Base-by-base conservation (phyloP, 1,140 invertebrate species). In the Asobara japonica region DNA sequence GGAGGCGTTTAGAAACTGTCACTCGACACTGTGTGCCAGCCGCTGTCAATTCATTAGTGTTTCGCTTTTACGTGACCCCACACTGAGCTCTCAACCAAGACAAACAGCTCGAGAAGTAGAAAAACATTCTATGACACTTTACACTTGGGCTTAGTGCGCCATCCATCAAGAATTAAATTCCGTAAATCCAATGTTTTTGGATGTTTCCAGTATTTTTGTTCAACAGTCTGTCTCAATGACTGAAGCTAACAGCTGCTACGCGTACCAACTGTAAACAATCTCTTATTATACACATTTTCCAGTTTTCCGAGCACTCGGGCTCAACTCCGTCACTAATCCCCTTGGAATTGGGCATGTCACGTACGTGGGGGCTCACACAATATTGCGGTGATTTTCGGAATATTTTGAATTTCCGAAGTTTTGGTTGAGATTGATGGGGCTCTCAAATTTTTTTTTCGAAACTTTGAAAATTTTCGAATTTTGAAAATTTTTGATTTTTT, bases 351-450 rank as follows among this genome's bases (percentile, higher is more conserved):
- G 6, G 10, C 7, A 18, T 6, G 7, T 56, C 51, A 56, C 51
- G 51, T n/a, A n/a, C n/a, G n/a, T n/a, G n/a, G n/a, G n/a, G n/a
- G n/a, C n/a, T n/a, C n/a, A n/a, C n/a, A n/a, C n/a, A n/a, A n/a
- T n/a, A n/a, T n/a, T n/a, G n/a, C n/a, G n/a, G n/a, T n/a, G 5
- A 56, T 27, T 45, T 45, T 56, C 51, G 25, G n/a, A n/a, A n/a
- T n/a, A n/a, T n/a, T n/a, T n/a, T n/a, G n/a, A n/a, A n/a, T n/a
- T n/a, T n/a, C n/a, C n/a, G n/a, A n/a, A n/a, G n/a, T n/a, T n/a
- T n/a, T n/a, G n/a, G n/a, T n/a, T n/a, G n/a, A n/a, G 67, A 75
- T 67, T 70, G 61, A 75, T 76, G 74, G 56, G 64, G 68, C 45
- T 38, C 64, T 36, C 6, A 45, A n/a, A n/a, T n/a, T n/a, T n/a